Percentiles rank a stretch among this genome's conserved stretches.
Conservation (phyloP, 2,888 invertebrate species). For the Hanleya hanleyi region DNA sequence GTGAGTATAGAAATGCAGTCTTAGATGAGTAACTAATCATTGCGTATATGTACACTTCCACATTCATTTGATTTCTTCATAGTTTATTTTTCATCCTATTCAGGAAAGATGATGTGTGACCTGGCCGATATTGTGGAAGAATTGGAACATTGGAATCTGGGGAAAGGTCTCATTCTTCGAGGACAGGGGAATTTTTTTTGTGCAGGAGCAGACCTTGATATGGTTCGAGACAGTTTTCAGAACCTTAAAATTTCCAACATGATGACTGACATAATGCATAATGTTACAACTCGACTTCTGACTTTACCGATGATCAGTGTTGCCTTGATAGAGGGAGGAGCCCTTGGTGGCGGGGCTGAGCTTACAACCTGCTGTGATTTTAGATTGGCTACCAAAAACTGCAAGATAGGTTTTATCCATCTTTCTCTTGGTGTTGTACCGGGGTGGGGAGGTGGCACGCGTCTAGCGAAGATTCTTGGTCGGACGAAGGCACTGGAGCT, state of each 20-base stretch:
- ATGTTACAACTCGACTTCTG: conserved; percentile 71
- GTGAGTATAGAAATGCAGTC: no score
- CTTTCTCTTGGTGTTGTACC: conserved; percentile 74
- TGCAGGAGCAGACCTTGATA: conserved; percentile 76
- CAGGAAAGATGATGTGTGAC: conserved; percentile 77
- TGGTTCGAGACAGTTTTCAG: conserved; percentile 58
- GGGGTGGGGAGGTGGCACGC: conserved; percentile 76
- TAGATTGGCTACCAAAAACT: conserved; percentile 71
- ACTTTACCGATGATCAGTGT: conserved; percentile 75
- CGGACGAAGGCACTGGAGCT: conserved; percentile 73
- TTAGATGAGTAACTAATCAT: no score
- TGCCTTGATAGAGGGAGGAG: conserved; percentile 75
- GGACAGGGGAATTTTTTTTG: conserved; percentile 76
- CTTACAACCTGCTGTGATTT: conserved; percentile 76
- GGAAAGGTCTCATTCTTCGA: conserved; percentile 74
- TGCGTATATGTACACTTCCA: no score
- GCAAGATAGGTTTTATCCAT: conserved; percentile 75
- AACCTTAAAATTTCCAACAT: conserved; percentile 67
- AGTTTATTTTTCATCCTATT: conserved; percentile 30
- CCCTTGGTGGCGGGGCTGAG: conserved; percentile 78
- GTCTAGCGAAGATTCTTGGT: conserved; percentile 73
- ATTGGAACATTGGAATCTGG: conserved; percentile 74
- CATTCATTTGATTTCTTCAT: no score
- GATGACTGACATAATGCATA: conserved; percentile 75
- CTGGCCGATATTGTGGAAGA: conserved; percentile 72